Evolutionary conservation across 2,113 vertebrate species (phyloP).

Genomic region (Vicugna pacos): DNA sequence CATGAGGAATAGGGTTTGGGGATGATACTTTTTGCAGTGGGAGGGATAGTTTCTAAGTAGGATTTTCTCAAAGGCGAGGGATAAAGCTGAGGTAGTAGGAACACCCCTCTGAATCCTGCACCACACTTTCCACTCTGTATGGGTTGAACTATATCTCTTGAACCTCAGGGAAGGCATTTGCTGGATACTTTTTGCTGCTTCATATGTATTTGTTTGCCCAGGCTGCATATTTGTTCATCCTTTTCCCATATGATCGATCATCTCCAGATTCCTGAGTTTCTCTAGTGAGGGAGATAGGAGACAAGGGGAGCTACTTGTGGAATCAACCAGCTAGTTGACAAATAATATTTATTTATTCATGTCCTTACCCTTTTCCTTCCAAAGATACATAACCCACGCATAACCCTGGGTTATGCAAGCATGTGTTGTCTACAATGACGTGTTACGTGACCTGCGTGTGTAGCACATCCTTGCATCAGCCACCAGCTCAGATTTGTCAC

Average conservation of each 20-base stretch:
- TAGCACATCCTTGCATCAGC: background rate
- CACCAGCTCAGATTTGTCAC: background rate
- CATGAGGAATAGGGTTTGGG: fast-evolving
- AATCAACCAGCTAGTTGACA: background rate
- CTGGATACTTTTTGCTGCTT: background rate
- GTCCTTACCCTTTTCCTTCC: background rate
- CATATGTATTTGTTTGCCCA: background rate
- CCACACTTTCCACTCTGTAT: background rate
- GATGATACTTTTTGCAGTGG: background rate
- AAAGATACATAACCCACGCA: background rate
- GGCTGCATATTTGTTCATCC: background rate
- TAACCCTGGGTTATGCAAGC: background rate
- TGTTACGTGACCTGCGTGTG: background rate
- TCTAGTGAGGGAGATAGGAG: background rate
- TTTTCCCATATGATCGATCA: background rate
- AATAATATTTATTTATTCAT: background rate
- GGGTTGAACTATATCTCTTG: background rate
- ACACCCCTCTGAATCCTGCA: background rate
- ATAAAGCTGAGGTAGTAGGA: background rate
- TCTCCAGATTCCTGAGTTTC: background rate
- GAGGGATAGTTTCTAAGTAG: background rate
- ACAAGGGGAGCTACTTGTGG: background rate
- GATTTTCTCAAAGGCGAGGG: background rate
- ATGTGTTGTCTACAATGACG: background rate
- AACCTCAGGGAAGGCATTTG: background rate